phyloP scores from a whole-genome alignment of 2,113 vertebrate genomes.

The cattle (Bos taurus) region DNA sequence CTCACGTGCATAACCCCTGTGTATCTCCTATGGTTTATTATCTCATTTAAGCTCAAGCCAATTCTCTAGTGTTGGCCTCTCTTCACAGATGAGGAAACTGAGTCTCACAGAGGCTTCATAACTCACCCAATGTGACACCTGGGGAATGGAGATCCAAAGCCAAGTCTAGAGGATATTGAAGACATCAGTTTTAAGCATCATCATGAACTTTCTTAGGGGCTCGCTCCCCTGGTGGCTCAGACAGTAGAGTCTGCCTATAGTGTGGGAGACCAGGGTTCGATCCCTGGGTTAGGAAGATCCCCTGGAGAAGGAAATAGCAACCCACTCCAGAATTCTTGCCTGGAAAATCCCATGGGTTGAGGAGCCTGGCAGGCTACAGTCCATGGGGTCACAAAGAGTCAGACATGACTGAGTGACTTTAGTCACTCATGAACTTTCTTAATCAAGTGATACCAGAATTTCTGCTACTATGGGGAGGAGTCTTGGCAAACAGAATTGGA shows the following conservation, averaged over 20 bases:
- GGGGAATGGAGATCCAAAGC: not conserved
- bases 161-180: not conserved
- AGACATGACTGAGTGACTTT: rapidly evolving
- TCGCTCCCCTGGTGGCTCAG: not conserved
- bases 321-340: not conserved
- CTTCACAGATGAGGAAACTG: not conserved
- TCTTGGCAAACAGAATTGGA: not conserved
- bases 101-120: not conserved
- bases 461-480: not conserved
- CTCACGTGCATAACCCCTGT: not conserved
- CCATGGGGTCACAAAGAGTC: not conserved
- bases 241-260: not conserved
- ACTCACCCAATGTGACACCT: not conserved
- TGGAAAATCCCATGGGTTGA: not conserved
- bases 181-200: not conserved
- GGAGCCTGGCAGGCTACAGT: not conserved
- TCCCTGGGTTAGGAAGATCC: not conserved
- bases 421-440: not conserved
- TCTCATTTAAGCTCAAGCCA: not conserved
- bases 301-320: not conserved
- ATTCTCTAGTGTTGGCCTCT: not conserved
- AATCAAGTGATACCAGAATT: not conserved
- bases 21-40: not conserved
- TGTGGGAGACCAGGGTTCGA: not conserved
- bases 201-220: not conserved